These are phyloP conservation scores for human (Homo sapiens) DNA, from an alignment of 2,113 vertebrate species.

Conservation along the genomic window DNA sequence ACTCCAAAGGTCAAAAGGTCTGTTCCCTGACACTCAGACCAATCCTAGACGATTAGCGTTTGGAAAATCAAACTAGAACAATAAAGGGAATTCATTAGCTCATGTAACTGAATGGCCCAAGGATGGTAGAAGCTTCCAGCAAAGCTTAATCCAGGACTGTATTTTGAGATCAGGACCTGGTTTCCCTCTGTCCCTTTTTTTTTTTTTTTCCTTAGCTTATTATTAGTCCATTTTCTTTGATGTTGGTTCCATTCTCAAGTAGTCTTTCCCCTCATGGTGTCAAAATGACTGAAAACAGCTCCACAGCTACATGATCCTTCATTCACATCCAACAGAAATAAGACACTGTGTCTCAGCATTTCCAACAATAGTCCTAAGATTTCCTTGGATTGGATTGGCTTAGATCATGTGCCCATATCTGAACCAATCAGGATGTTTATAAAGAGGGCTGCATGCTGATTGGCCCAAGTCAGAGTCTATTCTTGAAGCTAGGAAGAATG, in stretches of 20 bases:
- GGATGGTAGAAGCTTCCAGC: not conserved
- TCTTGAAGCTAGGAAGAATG: not conserved
- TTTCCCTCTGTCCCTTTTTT: not conserved
- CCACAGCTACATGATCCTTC: not conserved
- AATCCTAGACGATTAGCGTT: not conserved
- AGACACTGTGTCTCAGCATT: not conserved
- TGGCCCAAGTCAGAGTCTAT: not conserved
- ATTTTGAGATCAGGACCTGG: not conserved
- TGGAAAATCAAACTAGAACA: slow-evolving; percentile 22
- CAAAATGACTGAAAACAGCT: not conserved
- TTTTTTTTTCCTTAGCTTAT: not conserved
- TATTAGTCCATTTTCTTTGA: not conserved
- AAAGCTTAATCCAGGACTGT: not conserved
- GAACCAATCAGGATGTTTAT: not conserved
- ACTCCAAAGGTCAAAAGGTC: not conserved
- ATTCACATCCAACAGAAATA: not conserved
- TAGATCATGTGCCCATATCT: not conserved
- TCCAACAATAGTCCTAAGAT: not conserved
- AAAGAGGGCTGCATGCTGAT: not conserved
- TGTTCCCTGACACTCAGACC: not conserved
- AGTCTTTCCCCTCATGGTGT: not conserved
- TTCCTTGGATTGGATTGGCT: not conserved
- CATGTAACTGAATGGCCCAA: not conserved
- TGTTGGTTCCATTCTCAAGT: not conserved
- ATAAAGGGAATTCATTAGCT: not conserved